phyloP scores from a whole-genome alignment of 2,113 vertebrate genomes.

The Pterophyllum scalare region DNA sequence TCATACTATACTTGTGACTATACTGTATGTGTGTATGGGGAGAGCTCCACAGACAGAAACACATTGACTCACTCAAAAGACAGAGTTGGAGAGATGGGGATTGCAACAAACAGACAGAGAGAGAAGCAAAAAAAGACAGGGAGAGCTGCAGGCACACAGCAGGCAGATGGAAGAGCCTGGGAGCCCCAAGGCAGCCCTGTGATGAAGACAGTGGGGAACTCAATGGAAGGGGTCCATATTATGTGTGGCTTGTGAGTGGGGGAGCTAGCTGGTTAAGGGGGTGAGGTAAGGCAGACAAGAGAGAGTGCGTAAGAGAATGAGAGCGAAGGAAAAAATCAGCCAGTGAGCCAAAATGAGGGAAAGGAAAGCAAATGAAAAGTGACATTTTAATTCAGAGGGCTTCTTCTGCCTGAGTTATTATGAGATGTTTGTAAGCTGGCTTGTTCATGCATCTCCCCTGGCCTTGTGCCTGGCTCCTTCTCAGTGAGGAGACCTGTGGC shows the following conservation, averaged over 20 bases:
- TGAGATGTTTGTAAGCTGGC: constrained; percentile 84
- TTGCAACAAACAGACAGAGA: constrained; percentile 66
- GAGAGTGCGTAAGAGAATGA: constrained; percentile 40
- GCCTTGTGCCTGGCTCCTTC: constrained; percentile 72
- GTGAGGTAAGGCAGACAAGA: constrained; percentile 49
- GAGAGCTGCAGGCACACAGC: constrained; percentile 67
- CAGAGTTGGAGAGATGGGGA: constrained; percentile 59
- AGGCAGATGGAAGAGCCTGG: constrained; percentile 74
- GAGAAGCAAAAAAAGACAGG: constrained; percentile 57
- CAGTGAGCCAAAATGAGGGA: constrained; percentile 77
- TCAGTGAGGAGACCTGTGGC: constrained; percentile 70
- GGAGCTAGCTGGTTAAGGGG: constrained; percentile 37
- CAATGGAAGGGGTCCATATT: constrained; percentile 67
- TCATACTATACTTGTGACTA: constrained; percentile 37
- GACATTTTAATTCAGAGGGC: constrained; percentile 84
- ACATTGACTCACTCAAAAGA: constrained; percentile 44
- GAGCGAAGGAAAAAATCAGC: constrained; percentile 44
- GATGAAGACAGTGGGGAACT: constrained; percentile 76
- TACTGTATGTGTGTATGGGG: constrained; percentile 18
- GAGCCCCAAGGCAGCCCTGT: constrained; percentile 74
- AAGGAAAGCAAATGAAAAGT: constrained; percentile 84
- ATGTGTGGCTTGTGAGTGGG: constrained; percentile 63
- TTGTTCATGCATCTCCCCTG: constrained; percentile 78
- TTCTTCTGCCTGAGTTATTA: constrained; percentile 83
- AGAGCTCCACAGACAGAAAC: constrained; percentile 52